Conservation (phyloP, 2,797 vertebrate genomes). For the Sebastes oblongus region DNA sequence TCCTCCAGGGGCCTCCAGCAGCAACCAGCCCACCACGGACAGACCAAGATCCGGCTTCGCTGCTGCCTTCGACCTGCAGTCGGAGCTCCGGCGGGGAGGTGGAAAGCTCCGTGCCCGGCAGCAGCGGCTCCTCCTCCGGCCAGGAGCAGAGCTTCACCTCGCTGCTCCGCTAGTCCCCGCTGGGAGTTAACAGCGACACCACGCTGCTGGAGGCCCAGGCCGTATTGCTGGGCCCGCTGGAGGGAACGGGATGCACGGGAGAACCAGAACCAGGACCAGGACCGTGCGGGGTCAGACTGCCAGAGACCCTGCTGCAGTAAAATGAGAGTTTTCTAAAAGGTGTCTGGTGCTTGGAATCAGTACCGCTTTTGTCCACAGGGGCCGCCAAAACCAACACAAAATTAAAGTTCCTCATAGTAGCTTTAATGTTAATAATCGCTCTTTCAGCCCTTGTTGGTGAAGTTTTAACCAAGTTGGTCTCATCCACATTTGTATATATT, state of each 20-base stretch:
- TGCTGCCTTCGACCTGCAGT: too few relatives aligned
- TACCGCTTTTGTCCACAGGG: not conserved
- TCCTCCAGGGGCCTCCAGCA: too few relatives aligned
- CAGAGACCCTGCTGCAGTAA: not conserved
- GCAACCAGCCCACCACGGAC: too few relatives aligned
- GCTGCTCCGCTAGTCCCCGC: too few relatives aligned
- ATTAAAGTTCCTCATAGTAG: not conserved
- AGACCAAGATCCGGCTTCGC: too few relatives aligned
- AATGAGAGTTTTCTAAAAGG: not conserved
- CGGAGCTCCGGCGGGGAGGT: too few relatives aligned
- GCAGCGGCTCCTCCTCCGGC: too few relatives aligned
- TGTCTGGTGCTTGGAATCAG: fast-evolving
- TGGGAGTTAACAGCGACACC: fast-evolving
- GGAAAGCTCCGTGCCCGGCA: too few relatives aligned
- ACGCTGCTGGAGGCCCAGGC: not conserved
- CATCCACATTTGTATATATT: not conserved
- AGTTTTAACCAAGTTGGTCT: not conserved
- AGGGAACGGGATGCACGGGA: too few relatives aligned
- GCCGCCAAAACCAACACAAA: not conserved
- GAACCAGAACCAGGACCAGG: not conserved
- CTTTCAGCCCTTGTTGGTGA: not conserved
- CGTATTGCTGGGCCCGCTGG: not conserved
- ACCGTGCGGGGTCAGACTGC: not conserved
- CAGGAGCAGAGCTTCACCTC: too few relatives aligned
- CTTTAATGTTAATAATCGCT: not conserved